Conservation (phyloP, 2,888 invertebrate genomes). For the Lasioglossum pauxillum region DNA sequence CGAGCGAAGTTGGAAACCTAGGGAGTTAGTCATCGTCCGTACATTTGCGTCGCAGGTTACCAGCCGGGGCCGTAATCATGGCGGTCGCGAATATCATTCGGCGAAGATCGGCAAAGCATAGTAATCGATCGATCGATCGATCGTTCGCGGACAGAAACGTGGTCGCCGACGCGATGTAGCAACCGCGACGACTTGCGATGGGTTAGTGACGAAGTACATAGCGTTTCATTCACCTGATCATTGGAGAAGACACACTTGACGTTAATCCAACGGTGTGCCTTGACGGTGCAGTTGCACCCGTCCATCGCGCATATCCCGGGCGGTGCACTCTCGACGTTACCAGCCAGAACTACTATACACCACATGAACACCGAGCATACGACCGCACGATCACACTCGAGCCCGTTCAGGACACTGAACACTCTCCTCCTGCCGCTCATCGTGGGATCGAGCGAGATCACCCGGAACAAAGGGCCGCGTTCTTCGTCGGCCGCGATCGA, state of each 20-base stretch:
- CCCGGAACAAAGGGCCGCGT: slow-evolving; percentile 19
- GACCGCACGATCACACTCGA: slow-evolving; percentile 74
- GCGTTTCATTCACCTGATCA: slow-evolving; percentile 86
- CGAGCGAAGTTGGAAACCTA: slow-evolving; percentile 14
- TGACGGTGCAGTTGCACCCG: slow-evolving; percentile 87
- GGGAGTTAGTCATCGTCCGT: slow-evolving; percentile 48
- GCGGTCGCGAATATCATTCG: slow-evolving; percentile 17
- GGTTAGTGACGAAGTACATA: slow-evolving; percentile 50
- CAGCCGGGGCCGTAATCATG: slow-evolving; percentile 24
- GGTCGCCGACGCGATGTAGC: background rate
- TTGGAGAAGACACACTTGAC: slow-evolving; percentile 88
- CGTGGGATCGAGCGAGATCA: slow-evolving; percentile 24
- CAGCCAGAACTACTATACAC: slow-evolving; percentile 67
- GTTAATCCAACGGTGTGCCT: slow-evolving; percentile 87
- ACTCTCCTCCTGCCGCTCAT: slow-evolving; percentile 65
- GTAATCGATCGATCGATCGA: background rate
- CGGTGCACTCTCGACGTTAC: slow-evolving; percentile 66
- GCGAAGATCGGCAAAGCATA: background rate
- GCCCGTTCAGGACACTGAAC: slow-evolving; percentile 69
- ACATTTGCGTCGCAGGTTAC: slow-evolving; percentile 51
- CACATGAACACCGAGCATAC: slow-evolving; percentile 73
- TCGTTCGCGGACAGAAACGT: background rate
- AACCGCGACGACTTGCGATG: background rate
- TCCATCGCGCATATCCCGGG: slow-evolving; percentile 86
- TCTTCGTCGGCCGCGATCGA: slow-evolving; percentile 43